Conservation (phyloP, 2,888 invertebrate genomes). For the Gisinianus flammeolus region DNA sequence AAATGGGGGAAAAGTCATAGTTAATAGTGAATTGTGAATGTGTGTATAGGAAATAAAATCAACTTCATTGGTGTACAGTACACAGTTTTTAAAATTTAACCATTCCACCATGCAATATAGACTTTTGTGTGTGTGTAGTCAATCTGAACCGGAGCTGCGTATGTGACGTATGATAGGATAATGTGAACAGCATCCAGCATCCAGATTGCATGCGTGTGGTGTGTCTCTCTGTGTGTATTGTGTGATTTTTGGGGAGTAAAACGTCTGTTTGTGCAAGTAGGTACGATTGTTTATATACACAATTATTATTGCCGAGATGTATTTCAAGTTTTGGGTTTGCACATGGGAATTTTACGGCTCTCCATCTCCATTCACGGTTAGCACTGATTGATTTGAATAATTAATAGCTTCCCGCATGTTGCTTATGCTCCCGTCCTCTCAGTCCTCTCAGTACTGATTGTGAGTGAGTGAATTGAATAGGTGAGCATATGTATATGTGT, state of each 20-base stretch:
- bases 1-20: no score
- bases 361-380: conserved; percentile 38
- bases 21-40: no score
- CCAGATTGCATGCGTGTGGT: no score
- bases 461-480: conserved; percentile 14
- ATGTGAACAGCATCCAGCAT: no score
- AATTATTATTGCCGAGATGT: conserved; percentile 26
- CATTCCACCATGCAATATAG: no score
- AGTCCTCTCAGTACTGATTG: background rate
- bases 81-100: no score
- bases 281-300: conserved; percentile 32
- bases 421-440: background rate
- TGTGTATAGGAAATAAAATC: no score
- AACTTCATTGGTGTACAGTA: no score
- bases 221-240: no score
- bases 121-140: background rate
- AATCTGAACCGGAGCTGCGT: background rate
- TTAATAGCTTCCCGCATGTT: conserved; percentile 27
- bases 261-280: no score
- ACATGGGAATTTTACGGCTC: conserved; percentile 39
- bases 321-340: conserved; percentile 28
- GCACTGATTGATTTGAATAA: conserved; percentile 41
- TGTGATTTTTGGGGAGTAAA: no score
- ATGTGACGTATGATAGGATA: no score
- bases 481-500: background rate